These are phyloP conservation scores for Galagoides demidoff DNA, from an alignment of 2,797 vertebrate species.

Conservation along the genomic window DNA sequence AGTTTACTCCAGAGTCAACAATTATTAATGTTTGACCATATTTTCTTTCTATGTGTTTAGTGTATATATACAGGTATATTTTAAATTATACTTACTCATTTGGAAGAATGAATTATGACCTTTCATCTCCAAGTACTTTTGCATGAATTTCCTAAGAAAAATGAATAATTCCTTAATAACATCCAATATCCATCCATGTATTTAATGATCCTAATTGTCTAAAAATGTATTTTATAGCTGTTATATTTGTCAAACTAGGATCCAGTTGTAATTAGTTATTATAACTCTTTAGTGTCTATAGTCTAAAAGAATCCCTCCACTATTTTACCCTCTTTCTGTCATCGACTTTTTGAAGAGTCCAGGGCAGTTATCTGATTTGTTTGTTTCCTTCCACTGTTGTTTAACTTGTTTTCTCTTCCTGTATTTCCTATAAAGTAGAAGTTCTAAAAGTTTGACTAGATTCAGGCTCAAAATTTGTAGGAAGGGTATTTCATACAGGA, in stretches of 20 bases:
- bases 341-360: conserved; percentile 24
- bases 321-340: not conserved
- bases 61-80: not conserved
- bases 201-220: not conserved
- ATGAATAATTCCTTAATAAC: not conserved
- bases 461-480: not conserved
- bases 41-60: not conserved
- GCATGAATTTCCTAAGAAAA: conserved; percentile 27
- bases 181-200: not conserved
- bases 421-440: not conserved
- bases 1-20: not conserved
- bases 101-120: not conserved
- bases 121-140: conserved; percentile 6
- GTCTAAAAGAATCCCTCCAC: not conserved
- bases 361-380: not conserved
- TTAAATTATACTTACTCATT: conserved; percentile 5
- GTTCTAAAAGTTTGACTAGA: not conserved
- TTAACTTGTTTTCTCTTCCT: not conserved
- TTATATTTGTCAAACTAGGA: not conserved
- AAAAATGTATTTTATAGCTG: not conserved
- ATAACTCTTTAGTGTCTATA: not conserved
- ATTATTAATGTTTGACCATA: not conserved
- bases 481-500: not conserved
- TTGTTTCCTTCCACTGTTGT: not conserved
- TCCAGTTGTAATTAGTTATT: not conserved